A percentile compares a stretch with the other conserved stretches of the same genome.
These are phyloP conservation scores for Tupiocoris notatus DNA, from an alignment of 2,888 invertebrate genomes.

Conservation along the genomic window DNA sequence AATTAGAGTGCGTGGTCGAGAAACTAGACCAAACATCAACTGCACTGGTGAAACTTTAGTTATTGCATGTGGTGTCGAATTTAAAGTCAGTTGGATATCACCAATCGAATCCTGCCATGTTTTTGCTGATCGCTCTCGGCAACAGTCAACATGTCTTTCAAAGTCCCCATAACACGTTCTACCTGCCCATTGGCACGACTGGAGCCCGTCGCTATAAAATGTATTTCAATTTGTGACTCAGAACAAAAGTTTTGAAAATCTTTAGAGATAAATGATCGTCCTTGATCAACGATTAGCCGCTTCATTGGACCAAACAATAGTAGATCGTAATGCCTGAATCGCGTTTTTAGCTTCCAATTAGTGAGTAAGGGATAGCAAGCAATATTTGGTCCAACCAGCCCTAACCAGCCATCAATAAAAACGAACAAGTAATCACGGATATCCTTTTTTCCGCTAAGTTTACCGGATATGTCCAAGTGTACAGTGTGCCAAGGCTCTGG, in stretches of 20 bases:
- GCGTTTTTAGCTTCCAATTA: slow-evolving; percentile 50
- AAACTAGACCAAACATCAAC: slow-evolving; percentile 21
- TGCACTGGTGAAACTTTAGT: slow-evolving; percentile 26
- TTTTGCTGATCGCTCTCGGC: slow-evolving; percentile 22
- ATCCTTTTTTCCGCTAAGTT: slow-evolving; percentile 50
- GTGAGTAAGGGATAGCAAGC: slow-evolving; percentile 41
- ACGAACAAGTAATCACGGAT: too few species aligned
- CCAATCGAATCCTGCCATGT: slow-evolving; percentile 23
- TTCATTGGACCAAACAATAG: slow-evolving; percentile 46
- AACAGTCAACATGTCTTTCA: slow-evolving; percentile 24
- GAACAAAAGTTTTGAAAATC: slow-evolving; percentile 45
- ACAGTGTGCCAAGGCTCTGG: too few species aligned
- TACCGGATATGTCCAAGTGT: slow-evolving; percentile 51
- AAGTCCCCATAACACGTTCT: too few species aligned
- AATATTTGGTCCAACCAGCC: slow-evolving; percentile 44
- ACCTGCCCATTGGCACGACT: slow-evolving; percentile 50
- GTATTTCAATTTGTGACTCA: too few species aligned
- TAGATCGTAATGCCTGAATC: too few species aligned
- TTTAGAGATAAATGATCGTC: slow-evolving; percentile 40
- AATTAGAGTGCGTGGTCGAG: slow-evolving; percentile 10
- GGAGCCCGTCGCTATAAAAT: slow-evolving; percentile 50
- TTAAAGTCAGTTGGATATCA: slow-evolving; percentile 21
- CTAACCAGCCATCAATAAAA: slow-evolving; percentile 50
- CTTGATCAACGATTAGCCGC: slow-evolving; percentile 44
- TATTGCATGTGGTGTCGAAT: slow-evolving; percentile 11